These are phyloP conservation scores for Pristionchus japonicus DNA, from an alignment of 2,888 invertebrate genomes.

Conservation along the genomic window DNA sequence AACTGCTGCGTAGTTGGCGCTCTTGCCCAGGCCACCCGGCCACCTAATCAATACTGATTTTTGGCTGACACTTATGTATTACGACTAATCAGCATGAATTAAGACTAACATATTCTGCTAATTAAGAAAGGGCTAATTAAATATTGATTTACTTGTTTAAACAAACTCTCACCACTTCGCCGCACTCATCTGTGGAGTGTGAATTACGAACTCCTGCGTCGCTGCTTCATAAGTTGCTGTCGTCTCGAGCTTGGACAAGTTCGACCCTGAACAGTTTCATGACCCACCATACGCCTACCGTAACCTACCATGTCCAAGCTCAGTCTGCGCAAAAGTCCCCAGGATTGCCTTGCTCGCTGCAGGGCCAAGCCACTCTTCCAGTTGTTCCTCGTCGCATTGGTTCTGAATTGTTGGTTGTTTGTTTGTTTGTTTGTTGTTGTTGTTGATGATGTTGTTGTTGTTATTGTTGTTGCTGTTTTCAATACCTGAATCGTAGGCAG, in stretches of 20 bases:
- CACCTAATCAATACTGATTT: too few relatives aligned
- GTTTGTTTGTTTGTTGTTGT: too few relatives aligned
- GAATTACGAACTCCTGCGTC: slow-evolving; percentile 88
- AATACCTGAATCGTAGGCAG: slow-evolving; percentile 88
- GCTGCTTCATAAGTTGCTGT: slow-evolving; percentile 89
- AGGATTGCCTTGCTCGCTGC: slow-evolving; percentile 88
- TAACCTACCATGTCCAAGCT: slow-evolving; percentile 84
- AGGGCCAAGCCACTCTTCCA: slow-evolving; percentile 84
- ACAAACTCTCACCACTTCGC: slow-evolving; percentile 85
- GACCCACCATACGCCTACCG: neutral
- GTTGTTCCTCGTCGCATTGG: slow-evolving; percentile 89
- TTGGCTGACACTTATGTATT: too few relatives aligned
- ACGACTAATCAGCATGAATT: too few relatives aligned
- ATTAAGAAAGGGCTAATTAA: too few relatives aligned
- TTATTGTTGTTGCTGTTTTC: too few relatives aligned
- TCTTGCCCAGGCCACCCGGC: slow-evolving; percentile 95
- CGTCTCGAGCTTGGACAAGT: slow-evolving; percentile 91
- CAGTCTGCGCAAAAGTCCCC: slow-evolving; percentile 96
- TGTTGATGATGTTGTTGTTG: too few relatives aligned
- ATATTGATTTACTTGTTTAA: too few relatives aligned
- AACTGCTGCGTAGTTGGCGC: slow-evolving; percentile 91
- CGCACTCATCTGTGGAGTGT: slow-evolving; percentile 89
- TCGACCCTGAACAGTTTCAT: slow-evolving; percentile 78
- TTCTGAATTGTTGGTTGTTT: slow-evolving; percentile 53
- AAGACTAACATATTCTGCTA: too few relatives aligned